Conservation (phyloP, 2,888 invertebrate genomes). For the Dinocampus coccinellae region DNA sequence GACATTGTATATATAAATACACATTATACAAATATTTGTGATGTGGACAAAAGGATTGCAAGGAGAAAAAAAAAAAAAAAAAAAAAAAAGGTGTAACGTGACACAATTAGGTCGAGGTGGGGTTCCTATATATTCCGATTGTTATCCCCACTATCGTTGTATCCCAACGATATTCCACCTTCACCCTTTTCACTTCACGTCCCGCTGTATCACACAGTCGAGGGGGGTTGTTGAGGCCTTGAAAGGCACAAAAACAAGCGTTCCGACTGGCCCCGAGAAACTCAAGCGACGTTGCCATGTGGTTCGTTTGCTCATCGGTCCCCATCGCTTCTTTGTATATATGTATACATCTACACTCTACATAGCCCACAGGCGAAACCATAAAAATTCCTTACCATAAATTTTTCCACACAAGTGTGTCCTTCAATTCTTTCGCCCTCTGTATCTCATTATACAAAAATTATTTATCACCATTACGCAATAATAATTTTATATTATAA, state of each 20-base stretch:
- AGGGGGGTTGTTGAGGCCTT: conserved; percentile 59
- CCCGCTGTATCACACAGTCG: conserved; percentile 30
- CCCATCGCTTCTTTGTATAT: neutral
- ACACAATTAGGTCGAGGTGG: conserved; percentile 59
- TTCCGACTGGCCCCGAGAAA: conserved; percentile 48
- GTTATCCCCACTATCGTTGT: conserved; percentile 45
- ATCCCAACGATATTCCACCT: neutral
- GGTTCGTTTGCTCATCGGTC: neutral
- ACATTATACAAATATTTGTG: conserved; percentile 3
- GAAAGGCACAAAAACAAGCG: conserved; percentile 58
- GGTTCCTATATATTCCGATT: conserved; percentile 49
- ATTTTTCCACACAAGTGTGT: conserved; percentile 17
- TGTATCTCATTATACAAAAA: conserved; percentile 7
- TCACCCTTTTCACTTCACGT: neutral
- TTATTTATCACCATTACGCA: neutral
- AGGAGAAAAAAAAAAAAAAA: too few relatives aligned
- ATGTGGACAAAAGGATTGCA: conserved; percentile 38
- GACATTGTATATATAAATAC: conserved; percentile 9
- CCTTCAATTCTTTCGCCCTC: conserved; percentile 3
- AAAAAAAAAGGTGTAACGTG: conserved; percentile 54
- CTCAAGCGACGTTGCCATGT: conserved; percentile 32
- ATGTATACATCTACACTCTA: neutral
- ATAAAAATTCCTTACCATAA: conserved; percentile 26
- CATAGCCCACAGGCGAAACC: conserved; percentile 11
- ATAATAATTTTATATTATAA: neutral